Percentiles rank a stretch among this genome's conserved stretches.
Evolutionary conservation across 2,797 vertebrate genomes (phyloP).

Genomic region (Lateolabrax maculatus): DNA sequence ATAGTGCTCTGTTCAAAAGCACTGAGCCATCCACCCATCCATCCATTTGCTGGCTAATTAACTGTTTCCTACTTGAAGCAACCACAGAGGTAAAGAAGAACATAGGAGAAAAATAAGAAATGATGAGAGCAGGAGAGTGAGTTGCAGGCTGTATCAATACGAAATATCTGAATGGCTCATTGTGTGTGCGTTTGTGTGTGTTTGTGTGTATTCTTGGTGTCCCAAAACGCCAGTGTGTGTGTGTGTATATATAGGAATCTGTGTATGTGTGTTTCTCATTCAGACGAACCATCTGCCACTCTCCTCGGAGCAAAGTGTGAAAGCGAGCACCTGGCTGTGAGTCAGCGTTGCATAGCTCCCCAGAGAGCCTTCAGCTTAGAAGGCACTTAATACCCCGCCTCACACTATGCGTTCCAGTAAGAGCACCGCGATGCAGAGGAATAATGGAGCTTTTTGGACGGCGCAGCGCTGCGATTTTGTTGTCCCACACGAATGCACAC

Average conservation of each 20-base stretch:
- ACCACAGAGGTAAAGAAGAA: slow-evolving; percentile 22
- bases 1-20: slow-evolving; percentile 26
- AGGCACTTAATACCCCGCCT: slow-evolving; percentile 79
- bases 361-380: slow-evolving; percentile 77
- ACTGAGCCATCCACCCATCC: slow-evolving; percentile 16
- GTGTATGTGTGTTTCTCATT: slow-evolving; percentile 65
- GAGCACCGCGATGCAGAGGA: slow-evolving; percentile 60
- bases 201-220: slow-evolving; percentile 38
- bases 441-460: slow-evolving; percentile 70
- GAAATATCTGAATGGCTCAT: slow-evolving; percentile 33
- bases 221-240: slow-evolving; percentile 31
- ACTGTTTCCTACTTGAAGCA: slow-evolving; percentile 34
- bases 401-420: slow-evolving; percentile 65
- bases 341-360: slow-evolving; percentile 77
- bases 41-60: slow-evolving; percentile 31
- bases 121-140: slow-evolving; percentile 4
- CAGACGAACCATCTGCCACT: slow-evolving; percentile 79
- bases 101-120: slow-evolving; percentile 13
- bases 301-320: slow-evolving; percentile 71
- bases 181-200: slow-evolving; percentile 31
- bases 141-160: slow-evolving; percentile 19
- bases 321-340: slow-evolving; percentile 81
- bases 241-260: slow-evolving; percentile 47
- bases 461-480: slow-evolving; percentile 49
- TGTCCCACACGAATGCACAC: slow-evolving; percentile 56